phyloP scores from a whole-genome alignment of 1,140 invertebrate species.

The Halesus radiatus region DNA sequence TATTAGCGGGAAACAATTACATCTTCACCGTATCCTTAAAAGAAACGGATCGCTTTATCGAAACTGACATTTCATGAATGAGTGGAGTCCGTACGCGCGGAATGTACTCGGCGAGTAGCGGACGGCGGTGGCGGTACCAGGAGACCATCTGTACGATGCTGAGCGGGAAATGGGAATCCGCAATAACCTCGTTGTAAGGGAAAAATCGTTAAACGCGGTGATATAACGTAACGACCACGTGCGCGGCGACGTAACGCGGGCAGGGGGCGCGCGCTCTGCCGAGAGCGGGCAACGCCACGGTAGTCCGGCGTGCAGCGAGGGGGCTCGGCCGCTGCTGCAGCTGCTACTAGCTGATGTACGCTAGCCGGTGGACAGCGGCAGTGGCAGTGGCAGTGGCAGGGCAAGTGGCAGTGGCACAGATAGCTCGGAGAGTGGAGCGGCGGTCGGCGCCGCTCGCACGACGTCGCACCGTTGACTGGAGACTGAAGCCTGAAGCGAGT shows the following conservation, averaged over 20 bases:
- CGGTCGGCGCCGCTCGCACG: slow-evolving; percentile 26
- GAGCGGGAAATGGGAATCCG: slow-evolving; percentile 13
- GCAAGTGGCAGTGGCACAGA: neutral
- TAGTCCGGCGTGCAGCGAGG: neutral
- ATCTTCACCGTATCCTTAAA: neutral
- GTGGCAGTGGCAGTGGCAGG: neutral
- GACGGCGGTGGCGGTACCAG: neutral
- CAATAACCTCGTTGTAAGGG: slow-evolving; percentile 13
- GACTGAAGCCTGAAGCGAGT: neutral
- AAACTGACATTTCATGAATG: slow-evolving; percentile 23
- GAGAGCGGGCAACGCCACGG: neutral
- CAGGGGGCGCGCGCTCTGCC: slow-evolving; percentile 8
- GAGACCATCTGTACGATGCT: neutral
- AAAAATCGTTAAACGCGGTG: slow-evolving; percentile 40
- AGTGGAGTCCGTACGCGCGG: slow-evolving; percentile 7
- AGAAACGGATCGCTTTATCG: neutral
- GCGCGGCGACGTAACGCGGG: slow-evolving; percentile 32
- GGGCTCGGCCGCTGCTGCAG: neutral
- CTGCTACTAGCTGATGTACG: neutral
- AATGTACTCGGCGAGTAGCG: neutral
- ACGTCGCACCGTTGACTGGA: slow-evolving; percentile 42
- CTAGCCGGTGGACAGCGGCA: neutral
- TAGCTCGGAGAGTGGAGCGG: neutral
- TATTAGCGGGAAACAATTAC: slow-evolving; percentile 2
- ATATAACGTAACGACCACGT: slow-evolving; percentile 20